Evolutionary conservation across 2,888 invertebrate genomes (phyloP).

Genomic region (Blera fallax): DNA sequence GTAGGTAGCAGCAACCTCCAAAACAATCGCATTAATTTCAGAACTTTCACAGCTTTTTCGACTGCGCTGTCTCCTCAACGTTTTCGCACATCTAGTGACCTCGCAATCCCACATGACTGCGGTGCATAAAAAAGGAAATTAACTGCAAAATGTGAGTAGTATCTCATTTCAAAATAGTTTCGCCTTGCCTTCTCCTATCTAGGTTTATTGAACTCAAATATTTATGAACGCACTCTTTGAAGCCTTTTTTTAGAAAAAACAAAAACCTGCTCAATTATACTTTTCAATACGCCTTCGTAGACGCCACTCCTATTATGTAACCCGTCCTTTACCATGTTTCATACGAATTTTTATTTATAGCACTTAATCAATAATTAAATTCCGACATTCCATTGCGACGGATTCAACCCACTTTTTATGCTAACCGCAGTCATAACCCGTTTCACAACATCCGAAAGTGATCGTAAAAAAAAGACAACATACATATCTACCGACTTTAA

Average conservation of each 20-base stretch:
- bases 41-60: too few species aligned
- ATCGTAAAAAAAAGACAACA: too few species aligned
- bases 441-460: slow-evolving; percentile 36
- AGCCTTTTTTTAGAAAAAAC: not conserved
- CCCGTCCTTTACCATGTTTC: not conserved
- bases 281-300: slow-evolving; percentile 7
- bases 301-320: slow-evolving; percentile 5
- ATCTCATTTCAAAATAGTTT: not conserved
- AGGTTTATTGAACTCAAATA: not conserved
- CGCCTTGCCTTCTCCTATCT: not conserved
- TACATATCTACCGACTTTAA: not conserved
- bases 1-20: too few species aligned
- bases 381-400: slow-evolving; percentile 22
- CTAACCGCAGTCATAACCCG: not conserved
- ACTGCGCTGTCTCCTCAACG: too few species aligned
- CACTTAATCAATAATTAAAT: slow-evolving; percentile 21
- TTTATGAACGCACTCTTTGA: not conserved
- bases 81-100: too few species aligned
- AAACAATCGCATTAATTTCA: too few species aligned
- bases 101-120: too few species aligned
- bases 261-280: not conserved
- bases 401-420: slow-evolving; percentile 51
- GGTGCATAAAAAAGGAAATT: too few species aligned
- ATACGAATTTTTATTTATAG: slow-evolving; percentile 2
- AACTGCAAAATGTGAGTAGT: too few species aligned